Base-by-base conservation (phyloP, 2,888 invertebrate genomes). In the Meteorus cinctellus region DNA sequence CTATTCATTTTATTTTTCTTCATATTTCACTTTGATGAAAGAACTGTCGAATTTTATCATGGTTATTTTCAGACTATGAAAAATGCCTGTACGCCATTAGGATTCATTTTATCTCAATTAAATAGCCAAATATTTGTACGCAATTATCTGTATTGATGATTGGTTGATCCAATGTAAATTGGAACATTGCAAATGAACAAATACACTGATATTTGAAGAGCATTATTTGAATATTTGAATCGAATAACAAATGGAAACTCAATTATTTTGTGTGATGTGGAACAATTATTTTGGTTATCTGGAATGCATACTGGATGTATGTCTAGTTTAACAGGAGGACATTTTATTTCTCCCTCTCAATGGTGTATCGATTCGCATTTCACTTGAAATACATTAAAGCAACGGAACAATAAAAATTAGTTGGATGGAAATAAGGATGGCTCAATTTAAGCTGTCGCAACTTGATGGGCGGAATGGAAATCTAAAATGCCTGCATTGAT, bases 401-500 rank as follows among this genome's bases (percentile, higher is more conserved):
- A 36, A 36, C n/a, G 34, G 10, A 36, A 19, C 31, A 65, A 4
- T 27, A 36, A 65, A 65, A 65, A 65, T 65, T 65, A 65, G 65
- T 65, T 36, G 24, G 2, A 36, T 36, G 36, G 34, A 19, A 34
- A 34, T 19, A 12, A 12, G 36, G 24, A 19, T 36, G 65, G 16
- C 16, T 48, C 4, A 1, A 24, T 24, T 24, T 24, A 5, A 19
- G 10, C n/a, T 65, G 36, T 65, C 36, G n/a, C 65, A n/a, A 65
- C 24, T 36, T 65, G 8, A 36, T 48, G 34, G n/a, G 45, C 24
- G 67, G 63, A 73, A 76, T 76, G 72, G 72, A 51, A 72, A 76
- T 76, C 68, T 51, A 34, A 72, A 76, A 72, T 55, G 66, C 66
- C 67, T 74, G 62, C 48, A 74, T 71, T 8, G 8, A 63, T 31